These are phyloP conservation scores for Oenanthe melanoleuca DNA, from an alignment of 2,113 vertebrate genomes.

Conservation along the genomic window DNA sequence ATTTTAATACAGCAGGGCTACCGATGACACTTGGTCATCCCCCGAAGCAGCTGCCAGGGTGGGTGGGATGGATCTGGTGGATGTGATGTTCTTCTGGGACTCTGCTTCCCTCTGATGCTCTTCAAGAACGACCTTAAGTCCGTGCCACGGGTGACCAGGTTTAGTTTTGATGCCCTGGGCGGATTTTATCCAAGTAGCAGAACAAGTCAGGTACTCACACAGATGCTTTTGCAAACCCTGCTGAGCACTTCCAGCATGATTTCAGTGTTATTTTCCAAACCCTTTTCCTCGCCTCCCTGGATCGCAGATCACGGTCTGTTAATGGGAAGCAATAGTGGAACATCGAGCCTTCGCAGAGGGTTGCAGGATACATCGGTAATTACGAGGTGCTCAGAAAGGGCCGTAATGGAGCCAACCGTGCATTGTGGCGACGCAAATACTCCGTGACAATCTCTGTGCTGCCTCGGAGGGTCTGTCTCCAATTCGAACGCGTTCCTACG, in stretches of 20 bases:
- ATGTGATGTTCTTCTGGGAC: background rate
- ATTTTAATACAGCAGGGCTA: background rate
- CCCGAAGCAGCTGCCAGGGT: rapidly evolving
- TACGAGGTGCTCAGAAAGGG: background rate
- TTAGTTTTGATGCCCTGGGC: background rate
- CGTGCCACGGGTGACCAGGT: background rate
- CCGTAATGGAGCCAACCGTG: background rate
- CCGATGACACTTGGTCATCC: background rate
- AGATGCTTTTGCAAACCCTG: background rate
- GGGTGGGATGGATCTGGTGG: background rate
- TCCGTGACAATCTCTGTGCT: background rate
- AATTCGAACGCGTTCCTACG: rapidly evolving
- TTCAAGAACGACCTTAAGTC: background rate
- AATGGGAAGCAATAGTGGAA: background rate
- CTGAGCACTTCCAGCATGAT: background rate
- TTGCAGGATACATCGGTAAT: background rate
- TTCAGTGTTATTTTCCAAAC: background rate
- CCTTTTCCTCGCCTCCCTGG: background rate
- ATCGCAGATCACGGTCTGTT: background rate
- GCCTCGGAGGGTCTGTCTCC: background rate
- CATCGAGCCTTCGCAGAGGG: background rate
- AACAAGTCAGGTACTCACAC: background rate
- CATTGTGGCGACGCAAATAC: background rate
- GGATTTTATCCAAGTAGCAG: background rate
- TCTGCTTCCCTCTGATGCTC: background rate